Base-by-base conservation (phyloP, 2,797 vertebrate genomes). In the Takifugu ocellatus region DNA sequence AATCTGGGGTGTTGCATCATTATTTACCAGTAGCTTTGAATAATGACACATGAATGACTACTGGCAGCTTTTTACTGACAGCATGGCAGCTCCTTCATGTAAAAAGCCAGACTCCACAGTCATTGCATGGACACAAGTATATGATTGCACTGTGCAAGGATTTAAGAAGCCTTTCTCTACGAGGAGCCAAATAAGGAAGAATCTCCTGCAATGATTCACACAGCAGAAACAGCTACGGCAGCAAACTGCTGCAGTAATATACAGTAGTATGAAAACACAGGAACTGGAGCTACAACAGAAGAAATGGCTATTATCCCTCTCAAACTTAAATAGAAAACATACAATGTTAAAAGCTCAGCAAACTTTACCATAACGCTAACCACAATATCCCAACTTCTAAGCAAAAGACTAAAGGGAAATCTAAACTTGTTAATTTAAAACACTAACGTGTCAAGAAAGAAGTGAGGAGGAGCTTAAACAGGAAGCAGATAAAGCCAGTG, bases 121-220 rank as follows among this genome's bases (percentile, higher is more conserved):
- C 31, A 56, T 10, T 56, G 69, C 58, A 63, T 21, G 17, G 16
- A 68, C 24, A 16, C 43, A 33, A 51, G 21, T 2, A 14, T 15
- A 25, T 27, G 49, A 72, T 8, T 54, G 29, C 54, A 43, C 44
- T 31, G 47, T 31, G 45, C 0, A 21, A 59, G 45, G 67, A 74
- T 66, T 53, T 1, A 14, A 5, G 21, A 63, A 58, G 58, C 42
- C 43, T 53, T 21, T 56, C 47, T 43, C 45, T 3, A 27, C 16
- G 52, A 54, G 62, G 39, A 60, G 53, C 76, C 79, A 77, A 86
- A 86, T 84, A 81, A 72, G 80, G 82, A 65, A 53, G 63, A 42
- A 17, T 58, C 25, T 33, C 10, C 49, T 57, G 21, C 50, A 27
- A 44, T 63, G 77, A 75, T 48, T 77, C 73, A 60, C 17, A 26